phyloP scores from a whole-genome alignment of 1,140 invertebrate genomes.

The Musca vetustissima region DNA sequence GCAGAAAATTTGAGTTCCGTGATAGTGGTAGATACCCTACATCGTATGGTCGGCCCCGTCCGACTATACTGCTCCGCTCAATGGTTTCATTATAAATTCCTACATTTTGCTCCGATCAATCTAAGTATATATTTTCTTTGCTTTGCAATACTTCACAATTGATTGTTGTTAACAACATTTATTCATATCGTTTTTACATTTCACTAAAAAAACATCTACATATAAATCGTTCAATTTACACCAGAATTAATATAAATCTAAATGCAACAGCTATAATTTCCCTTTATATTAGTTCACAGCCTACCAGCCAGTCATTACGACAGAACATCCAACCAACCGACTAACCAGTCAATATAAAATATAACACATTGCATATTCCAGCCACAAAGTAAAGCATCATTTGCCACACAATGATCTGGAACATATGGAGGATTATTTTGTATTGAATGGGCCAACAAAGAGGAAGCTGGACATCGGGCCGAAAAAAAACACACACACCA shows the following conservation, averaged over 20 bases:
- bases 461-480: background rate
- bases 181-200: too few species aligned
- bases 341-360: background rate
- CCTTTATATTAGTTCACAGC: background rate
- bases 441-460: background rate
- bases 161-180: too few species aligned
- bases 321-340: background rate
- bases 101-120: too few species aligned
- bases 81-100: too few species aligned
- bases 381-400: background rate
- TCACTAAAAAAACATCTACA: background rate
- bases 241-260: constrained; percentile 22
- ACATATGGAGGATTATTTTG: background rate
- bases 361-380: background rate
- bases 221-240: constrained; percentile 17
- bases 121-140: too few species aligned
- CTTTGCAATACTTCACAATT: too few species aligned
- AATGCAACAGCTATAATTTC: constrained; percentile 12
- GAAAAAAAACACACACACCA: background rate
- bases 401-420: background rate
- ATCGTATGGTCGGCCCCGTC: too few species aligned
- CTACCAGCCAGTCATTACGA: background rate
- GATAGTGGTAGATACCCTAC: too few species aligned
- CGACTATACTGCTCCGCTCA: too few species aligned
- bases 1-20: too few species aligned